Conservation (phyloP, 2,888 invertebrate genomes). For the Mimachlamys varia region DNA sequence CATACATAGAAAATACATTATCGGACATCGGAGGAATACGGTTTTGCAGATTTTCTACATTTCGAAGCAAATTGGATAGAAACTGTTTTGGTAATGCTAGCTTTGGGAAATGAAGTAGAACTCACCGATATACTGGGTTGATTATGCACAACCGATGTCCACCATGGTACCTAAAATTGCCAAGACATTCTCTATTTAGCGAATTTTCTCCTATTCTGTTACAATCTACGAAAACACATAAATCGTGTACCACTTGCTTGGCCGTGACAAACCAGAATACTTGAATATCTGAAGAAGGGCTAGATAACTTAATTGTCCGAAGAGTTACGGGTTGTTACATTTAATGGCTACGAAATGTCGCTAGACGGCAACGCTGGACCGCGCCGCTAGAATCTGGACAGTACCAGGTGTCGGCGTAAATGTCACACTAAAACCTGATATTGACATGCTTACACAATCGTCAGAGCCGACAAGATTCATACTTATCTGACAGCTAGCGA, state of each 20-base stretch:
- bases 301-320: not conserved
- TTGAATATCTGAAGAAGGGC: not conserved
- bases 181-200: slow-evolving; percentile 22
- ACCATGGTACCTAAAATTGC: not conserved
- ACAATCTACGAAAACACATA: not conserved
- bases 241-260: not conserved
- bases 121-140: slow-evolving; percentile 1
- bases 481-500: not conserved
- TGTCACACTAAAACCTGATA: not conserved
- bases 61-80: slow-evolving; percentile 24
- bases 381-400: not conserved
- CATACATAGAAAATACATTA: slow-evolving; percentile 27
- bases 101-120: slow-evolving; percentile 34
- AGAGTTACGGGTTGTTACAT: not conserved
- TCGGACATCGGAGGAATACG: slow-evolving; percentile 29
- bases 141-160: slow-evolving; percentile 21
- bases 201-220: not conserved
- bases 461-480: not conserved
- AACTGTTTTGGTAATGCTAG: slow-evolving; percentile 19
- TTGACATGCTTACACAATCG: not conserved
- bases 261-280: slow-evolving; percentile 13
- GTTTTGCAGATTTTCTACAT: slow-evolving; percentile 31
- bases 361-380: not conserved
- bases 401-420: not conserved
- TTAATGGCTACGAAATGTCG: not conserved